phyloP scores from a whole-genome alignment of 2,113 vertebrate genomes.

The Procavia capensis region DNA sequence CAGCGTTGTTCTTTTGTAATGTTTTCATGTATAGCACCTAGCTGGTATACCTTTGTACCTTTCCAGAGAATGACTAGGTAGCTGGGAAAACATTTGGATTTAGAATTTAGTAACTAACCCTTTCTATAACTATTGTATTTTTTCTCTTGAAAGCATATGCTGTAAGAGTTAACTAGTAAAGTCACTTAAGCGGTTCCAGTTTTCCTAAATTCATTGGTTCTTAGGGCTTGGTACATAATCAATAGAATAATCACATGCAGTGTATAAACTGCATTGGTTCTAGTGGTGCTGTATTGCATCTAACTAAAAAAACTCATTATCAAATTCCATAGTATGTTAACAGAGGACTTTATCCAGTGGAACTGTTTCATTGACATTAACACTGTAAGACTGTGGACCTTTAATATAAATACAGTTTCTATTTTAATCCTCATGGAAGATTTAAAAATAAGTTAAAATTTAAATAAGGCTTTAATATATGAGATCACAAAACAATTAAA shows the following conservation, averaged over 20 bases:
- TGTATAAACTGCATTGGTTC: slow-evolving; percentile 17
- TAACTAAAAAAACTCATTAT: slow-evolving; percentile 3
- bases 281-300: not conserved
- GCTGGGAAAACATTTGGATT: slow-evolving; percentile 50
- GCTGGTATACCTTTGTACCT: slow-evolving; percentile 43
- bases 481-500: slow-evolving; percentile 13
- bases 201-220: slow-evolving; percentile 33
- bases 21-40: slow-evolving; percentile 55
- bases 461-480: slow-evolving; percentile 46
- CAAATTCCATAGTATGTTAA: slow-evolving; percentile 31
- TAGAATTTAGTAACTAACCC: slow-evolving; percentile 44
- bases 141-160: slow-evolving; percentile 51
- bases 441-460: slow-evolving; percentile 57
- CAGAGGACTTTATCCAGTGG: slow-evolving; percentile 4
- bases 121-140: slow-evolving; percentile 46
- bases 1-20: slow-evolving; percentile 39
- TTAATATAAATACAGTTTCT: slow-evolving; percentile 39
- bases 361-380: slow-evolving; percentile 39
- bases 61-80: slow-evolving; percentile 41
- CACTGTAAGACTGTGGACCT: not conserved
- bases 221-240: not conserved
- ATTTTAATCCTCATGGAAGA: slow-evolving; percentile 61
- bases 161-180: slow-evolving; percentile 48
- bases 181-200: slow-evolving; percentile 41
- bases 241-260: not conserved